Conservation (phyloP, 2,113 vertebrate genomes). For the Siniperca chuatsi region DNA sequence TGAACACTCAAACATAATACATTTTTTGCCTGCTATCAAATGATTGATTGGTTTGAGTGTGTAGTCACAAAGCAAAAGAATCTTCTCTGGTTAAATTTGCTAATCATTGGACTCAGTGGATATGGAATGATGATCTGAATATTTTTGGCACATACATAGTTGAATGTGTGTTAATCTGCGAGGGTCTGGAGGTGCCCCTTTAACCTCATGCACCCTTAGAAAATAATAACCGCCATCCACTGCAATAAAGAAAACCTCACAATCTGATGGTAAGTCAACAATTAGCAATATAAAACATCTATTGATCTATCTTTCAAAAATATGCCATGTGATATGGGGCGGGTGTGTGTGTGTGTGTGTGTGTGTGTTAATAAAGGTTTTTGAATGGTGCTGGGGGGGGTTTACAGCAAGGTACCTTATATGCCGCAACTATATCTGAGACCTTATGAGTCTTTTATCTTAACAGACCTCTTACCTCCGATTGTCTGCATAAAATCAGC, state of each 20-base stretch:
- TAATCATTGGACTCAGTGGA: neutral
- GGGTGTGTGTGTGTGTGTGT: too few species aligned
- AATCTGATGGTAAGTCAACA: neutral
- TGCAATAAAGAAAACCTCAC: too few species aligned
- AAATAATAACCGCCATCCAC: neutral
- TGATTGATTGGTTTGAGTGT: neutral
- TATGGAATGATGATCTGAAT: neutral
- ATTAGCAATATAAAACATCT: neutral
- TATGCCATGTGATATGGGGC: too few species aligned
- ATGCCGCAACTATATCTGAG: neutral
- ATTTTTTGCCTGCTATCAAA: neutral
- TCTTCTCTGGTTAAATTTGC: neutral
- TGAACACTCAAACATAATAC: neutral
- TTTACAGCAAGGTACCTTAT: neutral
- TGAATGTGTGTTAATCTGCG: neutral
- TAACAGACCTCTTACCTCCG: constrained; percentile 22
- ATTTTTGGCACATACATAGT: neutral
- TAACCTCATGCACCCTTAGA: neutral
- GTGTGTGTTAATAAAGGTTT: neutral
- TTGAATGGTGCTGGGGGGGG: neutral
- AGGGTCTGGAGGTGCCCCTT: too few species aligned
- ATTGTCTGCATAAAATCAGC: constrained; percentile 4
- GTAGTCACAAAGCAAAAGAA: neutral
- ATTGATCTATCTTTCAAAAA: neutral
- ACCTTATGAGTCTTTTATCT: neutral